phyloP scores from a whole-genome alignment of 1,140 invertebrate species.

The Heliothis virescens region DNA sequence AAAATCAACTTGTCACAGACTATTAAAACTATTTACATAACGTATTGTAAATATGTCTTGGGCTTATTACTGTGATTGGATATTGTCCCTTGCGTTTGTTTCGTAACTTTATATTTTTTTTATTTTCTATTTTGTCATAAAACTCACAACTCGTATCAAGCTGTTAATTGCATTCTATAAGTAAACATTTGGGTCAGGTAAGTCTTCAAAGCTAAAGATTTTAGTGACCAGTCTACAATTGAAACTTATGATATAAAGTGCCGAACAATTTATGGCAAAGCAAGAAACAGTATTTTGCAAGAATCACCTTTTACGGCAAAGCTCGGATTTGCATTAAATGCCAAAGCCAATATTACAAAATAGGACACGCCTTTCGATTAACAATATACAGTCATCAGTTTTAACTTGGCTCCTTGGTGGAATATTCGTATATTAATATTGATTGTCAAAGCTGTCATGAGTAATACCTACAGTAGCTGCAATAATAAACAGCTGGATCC shows the following conservation, averaged over 20 bases:
- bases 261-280: slow-evolving; percentile 2
- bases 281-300: slow-evolving; percentile 21
- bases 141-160: too few species aligned
- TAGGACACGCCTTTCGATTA: too few species aligned
- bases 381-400: too few species aligned
- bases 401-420: too few species aligned
- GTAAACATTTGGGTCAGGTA: too few species aligned
- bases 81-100: background rate
- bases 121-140: background rate
- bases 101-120: background rate
- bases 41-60: background rate
- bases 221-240: background rate
- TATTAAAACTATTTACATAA: slow-evolving; percentile 7
- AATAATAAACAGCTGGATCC: too few species aligned
- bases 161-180: too few species aligned
- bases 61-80: background rate
- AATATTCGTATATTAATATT: too few species aligned
- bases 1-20: slow-evolving; percentile 17
- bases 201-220: background rate
- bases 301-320: background rate
- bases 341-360: background rate
- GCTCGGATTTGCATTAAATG: slow-evolving; percentile 17
- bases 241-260: slow-evolving; percentile 11
- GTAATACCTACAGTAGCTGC: too few species aligned
- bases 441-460: too few species aligned